Conservation (phyloP, 2,888 invertebrate genomes). For the Mystacides longicornis region DNA sequence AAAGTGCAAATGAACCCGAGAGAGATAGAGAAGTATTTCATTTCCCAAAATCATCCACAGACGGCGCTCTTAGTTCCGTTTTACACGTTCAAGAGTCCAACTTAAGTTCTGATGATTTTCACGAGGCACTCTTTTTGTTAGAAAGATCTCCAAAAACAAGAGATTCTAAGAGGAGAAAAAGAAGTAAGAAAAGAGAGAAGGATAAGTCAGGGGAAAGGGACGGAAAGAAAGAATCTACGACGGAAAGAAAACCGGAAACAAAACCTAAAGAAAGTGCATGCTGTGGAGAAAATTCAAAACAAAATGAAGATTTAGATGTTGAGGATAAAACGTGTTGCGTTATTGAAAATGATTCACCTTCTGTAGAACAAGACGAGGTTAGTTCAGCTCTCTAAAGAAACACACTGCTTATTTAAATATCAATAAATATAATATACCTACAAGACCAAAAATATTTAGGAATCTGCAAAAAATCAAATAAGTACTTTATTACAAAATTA, state of each 20-base stretch:
- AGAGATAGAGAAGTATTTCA: constrained; percentile 45
- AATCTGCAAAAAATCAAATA: too few species aligned
- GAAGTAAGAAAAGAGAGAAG: constrained; percentile 41
- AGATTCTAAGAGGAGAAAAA: constrained; percentile 41
- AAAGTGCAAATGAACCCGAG: constrained; percentile 47
- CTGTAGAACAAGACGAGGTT: constrained; percentile 32
- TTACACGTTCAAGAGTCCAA: constrained; percentile 50
- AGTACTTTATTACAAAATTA: too few species aligned
- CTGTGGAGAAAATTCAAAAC: constrained; percentile 16
- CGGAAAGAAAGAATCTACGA: constrained; percentile 31
- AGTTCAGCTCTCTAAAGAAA: constrained; percentile 40
- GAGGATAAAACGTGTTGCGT: constrained; percentile 11
- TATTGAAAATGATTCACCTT: constrained; percentile 23
- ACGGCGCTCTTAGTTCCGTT: constrained; percentile 50
- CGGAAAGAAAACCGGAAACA: constrained; percentile 9
- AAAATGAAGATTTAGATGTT: constrained; percentile 12
- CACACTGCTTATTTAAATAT: not conserved
- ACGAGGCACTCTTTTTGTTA: constrained; percentile 48
- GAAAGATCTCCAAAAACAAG: constrained; percentile 46
- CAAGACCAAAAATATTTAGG: not conserved
- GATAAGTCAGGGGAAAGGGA: constrained; percentile 31
- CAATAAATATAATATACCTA: not conserved
- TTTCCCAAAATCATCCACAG: constrained; percentile 51
- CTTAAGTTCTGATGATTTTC: constrained; percentile 50
- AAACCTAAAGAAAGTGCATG: constrained; percentile 10